Evolutionary conservation across 2,113 vertebrate genomes (phyloP).

Genomic region (Acinonyx jubatus): DNA sequence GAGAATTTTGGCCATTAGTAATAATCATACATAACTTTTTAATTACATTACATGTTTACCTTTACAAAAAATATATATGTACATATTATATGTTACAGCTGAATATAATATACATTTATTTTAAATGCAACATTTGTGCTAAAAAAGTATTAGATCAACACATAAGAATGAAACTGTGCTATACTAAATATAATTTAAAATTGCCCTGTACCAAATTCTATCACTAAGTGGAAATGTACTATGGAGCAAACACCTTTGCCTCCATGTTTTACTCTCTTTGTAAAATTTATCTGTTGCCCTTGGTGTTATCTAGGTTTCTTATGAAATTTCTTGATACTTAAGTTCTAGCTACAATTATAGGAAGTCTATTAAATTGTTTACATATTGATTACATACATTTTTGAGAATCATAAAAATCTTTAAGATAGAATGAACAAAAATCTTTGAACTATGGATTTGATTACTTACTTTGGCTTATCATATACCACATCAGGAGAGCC

Average conservation of each 20-base stretch:
- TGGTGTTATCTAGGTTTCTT: background rate
- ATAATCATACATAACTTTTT: background rate
- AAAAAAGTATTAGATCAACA: background rate
- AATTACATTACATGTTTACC: slow-evolving; percentile 5
- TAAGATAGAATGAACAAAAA: background rate
- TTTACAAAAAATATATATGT: background rate
- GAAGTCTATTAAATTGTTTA: background rate
- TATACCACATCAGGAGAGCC: background rate
- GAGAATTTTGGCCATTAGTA: background rate
- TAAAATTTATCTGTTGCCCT: background rate
- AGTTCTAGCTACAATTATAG: background rate
- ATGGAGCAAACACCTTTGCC: background rate
- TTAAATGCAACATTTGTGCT: background rate
- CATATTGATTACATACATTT: background rate
- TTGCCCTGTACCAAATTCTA: background rate
- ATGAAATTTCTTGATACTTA: background rate
- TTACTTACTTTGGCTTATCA: background rate
- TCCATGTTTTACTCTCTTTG: background rate
- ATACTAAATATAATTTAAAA: background rate
- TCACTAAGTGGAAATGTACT: background rate
- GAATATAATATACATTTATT: background rate
- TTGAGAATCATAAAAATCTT: background rate
- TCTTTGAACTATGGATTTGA: background rate
- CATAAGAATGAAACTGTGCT: background rate
- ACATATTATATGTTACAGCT: background rate